Percentiles rank a stretch among this genome's conserved stretches.
Evolutionary conservation across 2,888 invertebrate species (phyloP).

Genomic region (Drosophila dives): DNA sequence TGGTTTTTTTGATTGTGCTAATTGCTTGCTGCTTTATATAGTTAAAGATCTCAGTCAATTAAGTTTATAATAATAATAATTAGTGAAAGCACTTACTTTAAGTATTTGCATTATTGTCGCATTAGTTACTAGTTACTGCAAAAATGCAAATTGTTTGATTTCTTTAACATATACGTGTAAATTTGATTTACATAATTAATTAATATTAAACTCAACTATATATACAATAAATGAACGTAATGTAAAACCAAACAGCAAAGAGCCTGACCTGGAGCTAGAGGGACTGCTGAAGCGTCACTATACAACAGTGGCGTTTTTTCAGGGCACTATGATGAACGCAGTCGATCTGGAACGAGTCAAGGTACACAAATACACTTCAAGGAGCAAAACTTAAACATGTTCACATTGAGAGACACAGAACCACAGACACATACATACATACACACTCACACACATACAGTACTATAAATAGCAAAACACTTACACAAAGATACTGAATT

Average conservation of each 20-base stretch:
- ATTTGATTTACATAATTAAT: constrained; percentile 34
- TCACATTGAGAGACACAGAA: constrained; percentile 24
- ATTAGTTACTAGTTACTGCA: constrained; percentile 45
- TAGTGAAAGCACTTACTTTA: constrained; percentile 66
- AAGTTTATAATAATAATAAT: constrained; percentile 46
- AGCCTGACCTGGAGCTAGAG: constrained; percentile 99
- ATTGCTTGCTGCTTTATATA: constrained; percentile 31
- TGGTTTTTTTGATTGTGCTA: neutral
- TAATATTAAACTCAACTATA: constrained; percentile 38
- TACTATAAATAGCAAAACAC: constrained; percentile 43
- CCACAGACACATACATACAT: constrained; percentile 23
- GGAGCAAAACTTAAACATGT: constrained; percentile 24
- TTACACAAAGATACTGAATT: constrained; percentile 46
- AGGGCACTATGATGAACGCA: constrained; percentile 99
- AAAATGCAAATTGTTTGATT: constrained; percentile 9
- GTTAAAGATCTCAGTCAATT: constrained; percentile 25
- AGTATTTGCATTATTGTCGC: constrained; percentile 52
- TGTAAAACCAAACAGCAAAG: constrained; percentile 91
- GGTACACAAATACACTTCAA: constrained; percentile 87
- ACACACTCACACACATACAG: constrained; percentile 30
- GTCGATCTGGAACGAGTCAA: constrained; percentile 99
- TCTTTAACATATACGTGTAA: constrained; percentile 9
- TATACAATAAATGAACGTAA: constrained; percentile 47
- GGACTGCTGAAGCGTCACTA: constrained; percentile 99
- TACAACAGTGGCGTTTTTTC: constrained; percentile 99